Conservation (phyloP, 2,797 vertebrate genomes). For the Hybognathus amarus region DNA sequence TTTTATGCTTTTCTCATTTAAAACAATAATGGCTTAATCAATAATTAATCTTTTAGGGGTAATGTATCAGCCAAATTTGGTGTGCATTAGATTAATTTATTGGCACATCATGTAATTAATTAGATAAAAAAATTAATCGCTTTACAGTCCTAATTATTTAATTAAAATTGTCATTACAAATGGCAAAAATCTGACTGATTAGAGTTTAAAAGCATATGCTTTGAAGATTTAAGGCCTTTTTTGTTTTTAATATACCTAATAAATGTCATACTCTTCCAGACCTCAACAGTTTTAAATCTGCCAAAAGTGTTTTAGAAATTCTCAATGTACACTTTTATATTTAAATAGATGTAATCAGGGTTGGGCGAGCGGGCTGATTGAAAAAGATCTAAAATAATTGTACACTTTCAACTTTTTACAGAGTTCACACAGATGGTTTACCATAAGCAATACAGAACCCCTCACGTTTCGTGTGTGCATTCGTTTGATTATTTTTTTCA, state of each 20-base stretch:
- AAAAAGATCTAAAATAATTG: slow-evolving; percentile 66
- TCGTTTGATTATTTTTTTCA: slow-evolving; percentile 76
- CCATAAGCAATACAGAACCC: slow-evolving; percentile 73
- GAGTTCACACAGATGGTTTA: slow-evolving; percentile 77
- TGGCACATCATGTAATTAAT: neutral
- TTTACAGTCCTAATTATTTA: neutral
- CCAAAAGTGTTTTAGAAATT: slow-evolving; percentile 34
- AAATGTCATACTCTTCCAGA: neutral
- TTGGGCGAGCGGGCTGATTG: slow-evolving; percentile 49
- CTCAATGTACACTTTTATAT: slow-evolving; percentile 28
- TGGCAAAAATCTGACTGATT: neutral
- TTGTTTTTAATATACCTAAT: neutral
- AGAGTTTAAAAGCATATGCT: neutral
- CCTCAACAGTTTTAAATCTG: slow-evolving; percentile 12
- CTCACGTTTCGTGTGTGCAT: slow-evolving; percentile 71
- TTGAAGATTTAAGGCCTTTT: neutral
- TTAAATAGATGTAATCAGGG: slow-evolving; percentile 36
- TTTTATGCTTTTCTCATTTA: neutral
- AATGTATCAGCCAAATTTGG: neutral
- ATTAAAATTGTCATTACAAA: neutral
- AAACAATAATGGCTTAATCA: neutral
- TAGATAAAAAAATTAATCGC: neutral
- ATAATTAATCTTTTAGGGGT: neutral
- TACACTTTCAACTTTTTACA: slow-evolving; percentile 64
- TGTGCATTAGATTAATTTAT: neutral